Base-by-base conservation (phyloP, 2,888 invertebrate genomes). In the Cactoblastis cactorum region DNA sequence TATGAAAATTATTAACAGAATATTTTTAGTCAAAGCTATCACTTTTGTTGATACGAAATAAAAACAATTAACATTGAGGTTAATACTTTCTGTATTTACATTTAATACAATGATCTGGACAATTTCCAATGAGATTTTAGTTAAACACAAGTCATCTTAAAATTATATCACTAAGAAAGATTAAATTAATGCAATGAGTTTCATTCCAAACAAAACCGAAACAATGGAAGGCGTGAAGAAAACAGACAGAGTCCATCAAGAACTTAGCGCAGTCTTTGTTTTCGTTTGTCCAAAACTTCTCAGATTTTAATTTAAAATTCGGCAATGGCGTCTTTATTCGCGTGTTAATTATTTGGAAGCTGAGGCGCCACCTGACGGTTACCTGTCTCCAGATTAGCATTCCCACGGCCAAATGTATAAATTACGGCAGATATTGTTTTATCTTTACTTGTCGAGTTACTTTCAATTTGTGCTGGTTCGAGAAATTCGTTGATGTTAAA, bases 281-380 rank as follows among this genome's bases (percentile, higher is more conserved):
- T 58, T 49, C 59, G 60, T 50, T 57, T 62, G 67, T 62, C 64
- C 61, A 56, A 57, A 79, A 81, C 74, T 80, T 77, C 57, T 57
- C 45, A 54, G 69, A 84, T 85, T 82, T 83, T 74, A 83, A 86
- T 84, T 84, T 85, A 77, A 86, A 85, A 87, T 87, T 69, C 63
- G 62, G 61, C 57, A 83, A 77, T 76, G 79, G 68, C 61, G 56
- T 63, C 74, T 72, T 69, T 63, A 64, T 62, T 62, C 63, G 66
- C 61, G 71, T 80, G 83, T 82, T 84, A 83, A 86, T 87, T 85
- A 78, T 80, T 80, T 78, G 72, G 61, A 62, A 71, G 72, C 68
- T 59, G 61, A 58, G 55, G 60, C 55, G 69, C 67, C 83, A 82
- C 78, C 84, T 80, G 84, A 63, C 69, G 70, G 56, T 60, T 61